A percentile compares a stretch with the other conserved stretches of the same genome.
These are phyloP conservation scores for Taeniopygia guttata DNA, from an alignment of 2,797 vertebrate species.

Conservation along the genomic window DNA sequence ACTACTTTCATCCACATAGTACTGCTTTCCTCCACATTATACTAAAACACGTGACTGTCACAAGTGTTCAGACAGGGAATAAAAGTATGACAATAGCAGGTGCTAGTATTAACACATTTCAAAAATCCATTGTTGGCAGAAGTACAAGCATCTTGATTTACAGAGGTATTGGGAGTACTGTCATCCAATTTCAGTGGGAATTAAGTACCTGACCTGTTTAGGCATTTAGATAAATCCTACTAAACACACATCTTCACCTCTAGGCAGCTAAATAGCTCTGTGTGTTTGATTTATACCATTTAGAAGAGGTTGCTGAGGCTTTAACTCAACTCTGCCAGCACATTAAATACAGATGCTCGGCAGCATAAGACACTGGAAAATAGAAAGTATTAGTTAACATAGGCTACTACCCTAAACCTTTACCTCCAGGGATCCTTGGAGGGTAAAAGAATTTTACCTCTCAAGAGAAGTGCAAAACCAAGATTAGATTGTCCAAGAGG, in stretches of 20 bases:
- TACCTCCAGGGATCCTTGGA: background rate
- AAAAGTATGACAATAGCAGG: background rate
- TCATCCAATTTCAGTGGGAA: background rate
- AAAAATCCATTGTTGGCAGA: background rate
- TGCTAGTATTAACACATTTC: background rate
- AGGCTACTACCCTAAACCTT: background rate
- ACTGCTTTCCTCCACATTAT: background rate
- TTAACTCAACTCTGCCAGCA: background rate
- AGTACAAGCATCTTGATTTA: slow-evolving; percentile 12
- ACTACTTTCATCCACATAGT: background rate
- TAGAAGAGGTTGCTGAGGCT: background rate
- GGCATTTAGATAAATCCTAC: slow-evolving; percentile 28
- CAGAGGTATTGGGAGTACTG: background rate
- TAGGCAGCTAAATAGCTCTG: background rate
- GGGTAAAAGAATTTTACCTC: background rate
- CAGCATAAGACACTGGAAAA: background rate
- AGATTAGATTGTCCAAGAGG: background rate
- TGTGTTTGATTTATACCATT: slow-evolving; percentile 4
- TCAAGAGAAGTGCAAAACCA: background rate
- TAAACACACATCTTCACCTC: slow-evolving; percentile 2
- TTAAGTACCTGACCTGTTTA: slow-evolving; percentile 30
- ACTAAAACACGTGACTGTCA: background rate
- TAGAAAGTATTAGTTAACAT: background rate
- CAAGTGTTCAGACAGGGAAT: background rate
- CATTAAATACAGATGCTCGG: background rate